A percentile compares a stretch with the other conserved stretches of the same genome.
These are phyloP conservation scores for Octomys mimax DNA, from an alignment of 2,797 vertebrate genomes.

Conservation along the genomic window DNA sequence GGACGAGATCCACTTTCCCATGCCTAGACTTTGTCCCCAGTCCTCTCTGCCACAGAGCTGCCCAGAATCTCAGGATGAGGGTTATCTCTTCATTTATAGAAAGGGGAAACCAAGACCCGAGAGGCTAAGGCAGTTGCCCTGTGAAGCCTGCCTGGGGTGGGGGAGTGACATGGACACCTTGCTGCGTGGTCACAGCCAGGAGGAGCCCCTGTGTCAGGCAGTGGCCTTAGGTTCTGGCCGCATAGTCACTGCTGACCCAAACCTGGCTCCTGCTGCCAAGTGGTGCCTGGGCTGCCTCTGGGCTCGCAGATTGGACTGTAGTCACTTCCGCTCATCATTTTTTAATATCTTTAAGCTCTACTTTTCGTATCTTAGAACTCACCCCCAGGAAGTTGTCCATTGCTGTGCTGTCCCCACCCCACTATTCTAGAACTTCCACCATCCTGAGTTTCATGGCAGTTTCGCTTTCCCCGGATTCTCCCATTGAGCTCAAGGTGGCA, in stretches of 20 bases:
- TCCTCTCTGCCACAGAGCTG: background rate
- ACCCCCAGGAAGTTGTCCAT: background rate
- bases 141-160: background rate
- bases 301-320: background rate
- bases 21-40: background rate
- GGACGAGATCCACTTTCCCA: rapidly evolving
- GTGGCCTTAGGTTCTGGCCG: background rate
- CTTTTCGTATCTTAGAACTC: background rate
- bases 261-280: rapidly evolving
- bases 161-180: rapidly evolving
- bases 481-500: background rate
- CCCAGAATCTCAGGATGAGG: background rate
- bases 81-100: background rate
- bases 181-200: background rate
- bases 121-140: background rate
- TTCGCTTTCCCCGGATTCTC: background rate
- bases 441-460: background rate
- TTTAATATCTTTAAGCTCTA: background rate
- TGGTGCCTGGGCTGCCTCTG: background rate
- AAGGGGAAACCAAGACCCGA: background rate
- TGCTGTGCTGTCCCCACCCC: background rate
- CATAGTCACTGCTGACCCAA: background rate
- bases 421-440: background rate
- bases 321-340: background rate
- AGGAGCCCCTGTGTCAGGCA: rapidly evolving